Evolutionary conservation across 2,888 invertebrate species (phyloP).

Genomic region (Pocota personata): DNA sequence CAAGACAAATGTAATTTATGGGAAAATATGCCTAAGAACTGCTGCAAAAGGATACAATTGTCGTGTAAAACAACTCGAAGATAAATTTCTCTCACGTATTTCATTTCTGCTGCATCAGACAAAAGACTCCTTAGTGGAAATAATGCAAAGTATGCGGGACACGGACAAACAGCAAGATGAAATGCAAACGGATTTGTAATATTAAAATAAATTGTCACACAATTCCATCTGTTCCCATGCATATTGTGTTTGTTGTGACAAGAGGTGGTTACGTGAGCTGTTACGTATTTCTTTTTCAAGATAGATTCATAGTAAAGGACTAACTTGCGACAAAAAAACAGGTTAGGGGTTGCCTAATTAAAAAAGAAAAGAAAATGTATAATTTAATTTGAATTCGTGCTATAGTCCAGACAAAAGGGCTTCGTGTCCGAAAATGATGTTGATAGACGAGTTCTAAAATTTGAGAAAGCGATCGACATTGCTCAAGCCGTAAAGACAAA

Average conservation of each 20-base stretch:
- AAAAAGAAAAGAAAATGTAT: no score
- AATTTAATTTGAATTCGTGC: no score
- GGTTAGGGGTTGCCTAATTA: not conserved
- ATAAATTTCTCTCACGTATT: slow-evolving; percentile 73
- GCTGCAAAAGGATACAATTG: slow-evolving; percentile 6
- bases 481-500: no score
- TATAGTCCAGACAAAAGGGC: no score
- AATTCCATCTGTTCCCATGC: slow-evolving; percentile 54
- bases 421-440: no score
- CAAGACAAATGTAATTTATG: slow-evolving; percentile 13
- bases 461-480: no score
- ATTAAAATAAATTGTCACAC: slow-evolving; percentile 67
- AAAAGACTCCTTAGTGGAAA: slow-evolving; percentile 20
- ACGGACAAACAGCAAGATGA: slow-evolving; percentile 38
- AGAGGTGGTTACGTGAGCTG: slow-evolving; percentile 44
- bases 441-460: no score
- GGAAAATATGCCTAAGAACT: not conserved
- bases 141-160: slow-evolving; percentile 25
- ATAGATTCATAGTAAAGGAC: not conserved
- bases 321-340: no score
- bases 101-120: slow-evolving; percentile 68
- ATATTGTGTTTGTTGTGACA: slow-evolving; percentile 13
- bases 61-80: slow-evolving; percentile 41
- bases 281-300: slow-evolving; percentile 32
- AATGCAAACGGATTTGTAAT: slow-evolving; percentile 61